Evolutionary conservation across 2,888 invertebrate genomes (phyloP).

Genomic region (Xanthorhoe designata): DNA sequence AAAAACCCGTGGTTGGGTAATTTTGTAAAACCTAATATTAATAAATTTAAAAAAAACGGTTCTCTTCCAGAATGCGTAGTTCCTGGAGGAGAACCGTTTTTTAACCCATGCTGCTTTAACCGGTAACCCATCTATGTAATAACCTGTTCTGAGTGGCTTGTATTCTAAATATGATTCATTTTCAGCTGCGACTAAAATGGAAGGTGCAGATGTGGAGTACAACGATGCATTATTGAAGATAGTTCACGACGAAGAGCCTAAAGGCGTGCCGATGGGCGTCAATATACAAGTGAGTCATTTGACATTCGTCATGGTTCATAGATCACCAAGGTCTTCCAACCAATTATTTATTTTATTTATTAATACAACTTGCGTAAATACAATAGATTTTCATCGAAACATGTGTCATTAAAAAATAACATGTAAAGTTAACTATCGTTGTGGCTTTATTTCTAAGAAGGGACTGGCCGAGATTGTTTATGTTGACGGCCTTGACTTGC

Average conservation of each 20-base stretch:
- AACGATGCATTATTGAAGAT: constrained; percentile 74
- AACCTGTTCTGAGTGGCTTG: background rate
- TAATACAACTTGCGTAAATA: background rate
- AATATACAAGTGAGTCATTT: constrained; percentile 68
- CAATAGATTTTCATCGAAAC: too few species aligned
- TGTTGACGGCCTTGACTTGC: background rate
- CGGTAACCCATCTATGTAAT: too few species aligned
- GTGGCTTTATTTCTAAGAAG: background rate
- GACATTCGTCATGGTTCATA: constrained; percentile 24
- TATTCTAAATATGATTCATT: constrained; percentile 26
- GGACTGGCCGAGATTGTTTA: background rate
- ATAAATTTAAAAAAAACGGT: too few species aligned
- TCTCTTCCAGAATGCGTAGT: too few species aligned
- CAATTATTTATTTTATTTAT: background rate
- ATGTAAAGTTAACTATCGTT: too few species aligned
- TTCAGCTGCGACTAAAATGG: constrained; percentile 61
- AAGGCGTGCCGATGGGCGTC: constrained; percentile 75
- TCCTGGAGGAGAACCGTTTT: too few species aligned
- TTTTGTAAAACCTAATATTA: background rate
- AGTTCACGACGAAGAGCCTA: constrained; percentile 78
- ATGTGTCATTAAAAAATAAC: too few species aligned
- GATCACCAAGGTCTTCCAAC: constrained; percentile 14
- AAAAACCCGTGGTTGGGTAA: too few species aligned
- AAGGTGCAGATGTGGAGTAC: constrained; percentile 68
- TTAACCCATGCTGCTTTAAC: too few species aligned